Percentiles rank a stretch among this genome's conserved stretches.
Conservation (phyloP, 2,113 vertebrate genomes). For the Rissa tridactyla region DNA sequence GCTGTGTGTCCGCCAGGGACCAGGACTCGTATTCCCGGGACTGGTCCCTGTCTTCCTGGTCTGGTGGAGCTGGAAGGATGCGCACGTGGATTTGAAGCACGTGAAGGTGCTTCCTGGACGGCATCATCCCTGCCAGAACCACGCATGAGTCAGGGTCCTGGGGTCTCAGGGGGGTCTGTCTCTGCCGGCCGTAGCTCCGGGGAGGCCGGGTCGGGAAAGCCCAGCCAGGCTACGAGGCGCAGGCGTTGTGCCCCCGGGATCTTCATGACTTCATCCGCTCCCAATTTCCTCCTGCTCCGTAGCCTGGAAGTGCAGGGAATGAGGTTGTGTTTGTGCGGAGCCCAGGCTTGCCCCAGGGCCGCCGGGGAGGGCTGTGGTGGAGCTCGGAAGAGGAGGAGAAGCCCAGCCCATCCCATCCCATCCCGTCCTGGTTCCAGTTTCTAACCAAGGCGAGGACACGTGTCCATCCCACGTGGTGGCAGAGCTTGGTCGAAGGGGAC, state of each 20-base stretch:
- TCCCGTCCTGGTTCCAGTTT: background rate
- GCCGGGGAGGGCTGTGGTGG: background rate
- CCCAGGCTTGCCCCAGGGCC: background rate
- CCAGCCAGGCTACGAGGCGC: background rate
- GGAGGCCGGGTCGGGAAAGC: background rate
- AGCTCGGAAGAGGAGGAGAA: background rate
- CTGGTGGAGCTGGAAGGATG: background rate
- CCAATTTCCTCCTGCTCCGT: background rate
- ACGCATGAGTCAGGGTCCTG: fast-evolving
- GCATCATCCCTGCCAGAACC: background rate
- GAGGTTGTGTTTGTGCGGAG: background rate
- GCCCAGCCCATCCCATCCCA: background rate
- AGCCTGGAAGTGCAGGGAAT: slow-evolving; percentile 18
- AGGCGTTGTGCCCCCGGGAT: background rate
- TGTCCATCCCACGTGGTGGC: background rate
- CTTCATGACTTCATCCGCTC: slow-evolving; percentile 2
- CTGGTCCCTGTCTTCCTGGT: background rate
- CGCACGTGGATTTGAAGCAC: fast-evolving
- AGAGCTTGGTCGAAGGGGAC: background rate
- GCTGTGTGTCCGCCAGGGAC: background rate
- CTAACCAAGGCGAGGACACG: background rate
- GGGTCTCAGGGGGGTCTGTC: too few relatives aligned
- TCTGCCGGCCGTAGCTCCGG: fast-evolving
- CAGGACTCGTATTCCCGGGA: background rate
- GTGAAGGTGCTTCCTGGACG: background rate